These are phyloP conservation scores for Lepidurus apus DNA, from an alignment of 1,140 invertebrate species.

Conservation along the genomic window DNA sequence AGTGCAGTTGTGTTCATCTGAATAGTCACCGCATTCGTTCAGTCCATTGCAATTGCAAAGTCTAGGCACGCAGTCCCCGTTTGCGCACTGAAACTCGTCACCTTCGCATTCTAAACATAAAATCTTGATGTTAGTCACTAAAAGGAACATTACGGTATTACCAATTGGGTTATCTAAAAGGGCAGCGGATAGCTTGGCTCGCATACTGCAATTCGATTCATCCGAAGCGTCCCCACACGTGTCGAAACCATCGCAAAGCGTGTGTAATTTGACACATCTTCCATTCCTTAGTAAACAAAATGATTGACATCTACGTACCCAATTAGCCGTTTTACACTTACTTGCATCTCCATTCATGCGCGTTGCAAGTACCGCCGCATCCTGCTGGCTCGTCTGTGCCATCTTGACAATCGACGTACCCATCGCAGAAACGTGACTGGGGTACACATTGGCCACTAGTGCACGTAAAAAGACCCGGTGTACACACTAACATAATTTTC, in stretches of 20 bases:
- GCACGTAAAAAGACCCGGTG: constrained; percentile 55
- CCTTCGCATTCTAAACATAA: constrained; percentile 37
- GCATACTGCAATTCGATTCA: constrained; percentile 55
- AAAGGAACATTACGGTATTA: background rate
- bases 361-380: constrained; percentile 55
- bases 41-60: constrained; percentile 42
- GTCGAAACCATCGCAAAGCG: constrained; percentile 68
- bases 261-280: constrained; percentile 56
- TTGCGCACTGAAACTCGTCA: constrained; percentile 46
- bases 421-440: constrained; percentile 60
- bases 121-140: background rate
- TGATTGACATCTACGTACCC: background rate
- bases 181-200: constrained; percentile 38
- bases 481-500: constrained; percentile 36
- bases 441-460: constrained; percentile 62
- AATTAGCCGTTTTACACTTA: constrained; percentile 44
- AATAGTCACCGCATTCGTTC: constrained; percentile 44
- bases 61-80: constrained; percentile 44
- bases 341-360: constrained; percentile 57
- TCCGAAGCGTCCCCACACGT: constrained; percentile 75
- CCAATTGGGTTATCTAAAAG: constrained; percentile 12
- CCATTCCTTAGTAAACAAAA: constrained; percentile 47
- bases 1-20: constrained; percentile 33
- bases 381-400: constrained; percentile 56
- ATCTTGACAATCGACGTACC: constrained; percentile 61